Evolutionary conservation across 2,888 invertebrate genomes (phyloP).

Genomic region (Lasioglossum marginatum): DNA sequence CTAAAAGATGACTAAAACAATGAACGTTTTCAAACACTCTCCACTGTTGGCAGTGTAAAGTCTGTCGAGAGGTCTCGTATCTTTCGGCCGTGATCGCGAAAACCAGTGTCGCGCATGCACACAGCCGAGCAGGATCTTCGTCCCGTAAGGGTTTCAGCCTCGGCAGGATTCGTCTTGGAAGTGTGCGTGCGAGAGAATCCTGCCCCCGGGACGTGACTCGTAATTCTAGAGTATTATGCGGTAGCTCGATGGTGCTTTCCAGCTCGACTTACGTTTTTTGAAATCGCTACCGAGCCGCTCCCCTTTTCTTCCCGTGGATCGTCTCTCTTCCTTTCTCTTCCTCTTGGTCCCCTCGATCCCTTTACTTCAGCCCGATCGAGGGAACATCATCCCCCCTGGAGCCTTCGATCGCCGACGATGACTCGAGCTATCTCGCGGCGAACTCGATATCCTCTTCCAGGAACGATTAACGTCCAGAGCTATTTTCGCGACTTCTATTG

Average conservation of each 20-base stretch:
- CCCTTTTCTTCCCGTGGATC: conserved; percentile 18
- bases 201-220: conserved; percentile 75
- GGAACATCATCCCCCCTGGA: neutral
- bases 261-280: conserved; percentile 46
- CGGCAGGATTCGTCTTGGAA: conserved; percentile 5
- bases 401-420: neutral
- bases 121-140: neutral
- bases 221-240: conserved; percentile 79
- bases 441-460: neutral
- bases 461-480: neutral
- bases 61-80: neutral
- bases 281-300: conserved; percentile 40
- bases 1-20: neutral
- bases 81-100: neutral
- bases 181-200: conserved; percentile 51
- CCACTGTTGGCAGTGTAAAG: neutral
- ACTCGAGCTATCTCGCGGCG: neutral
- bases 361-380: conserved; percentile 15
- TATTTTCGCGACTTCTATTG: neutral
- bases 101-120: neutral
- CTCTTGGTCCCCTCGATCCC: neutral
- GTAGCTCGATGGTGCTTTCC: conserved; percentile 65
- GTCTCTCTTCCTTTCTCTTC: neutral
- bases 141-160: conserved; percentile 1
- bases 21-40: neutral